Percentiles rank a stretch among this genome's conserved stretches.
phyloP scores from a whole-genome alignment of 2,113 vertebrate species.

The Misgurnus anguillicaudatus region DNA sequence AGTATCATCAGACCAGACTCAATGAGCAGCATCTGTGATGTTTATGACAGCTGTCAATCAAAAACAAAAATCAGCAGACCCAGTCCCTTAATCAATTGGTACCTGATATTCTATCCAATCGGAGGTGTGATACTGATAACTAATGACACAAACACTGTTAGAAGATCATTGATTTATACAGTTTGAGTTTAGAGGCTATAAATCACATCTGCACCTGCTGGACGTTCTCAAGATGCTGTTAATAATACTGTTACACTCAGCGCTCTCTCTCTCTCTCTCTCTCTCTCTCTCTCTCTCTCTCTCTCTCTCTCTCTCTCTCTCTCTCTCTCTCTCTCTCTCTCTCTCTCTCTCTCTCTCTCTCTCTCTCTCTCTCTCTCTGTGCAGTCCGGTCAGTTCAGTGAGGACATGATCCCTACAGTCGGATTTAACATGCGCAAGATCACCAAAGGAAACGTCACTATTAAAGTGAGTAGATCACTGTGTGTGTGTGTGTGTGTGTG shows the following conservation, averaged over 20 bases:
- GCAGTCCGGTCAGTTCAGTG: constrained; percentile 90
- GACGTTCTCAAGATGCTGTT: background rate
- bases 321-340: constrained; percentile 1
- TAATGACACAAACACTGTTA: background rate
- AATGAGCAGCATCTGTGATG: background rate
- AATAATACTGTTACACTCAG: too few species aligned
- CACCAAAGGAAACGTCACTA: constrained; percentile 89
- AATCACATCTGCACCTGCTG: background rate
- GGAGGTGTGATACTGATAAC: too few species aligned
- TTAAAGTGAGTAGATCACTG: constrained; percentile 54
- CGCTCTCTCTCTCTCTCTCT: too few species aligned
- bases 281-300: too few species aligned
- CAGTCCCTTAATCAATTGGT: background rate
- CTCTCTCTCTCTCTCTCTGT: constrained; percentile 10
- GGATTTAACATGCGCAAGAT: constrained; percentile 95
- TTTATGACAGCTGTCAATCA: constrained; percentile 21
- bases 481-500: background rate
- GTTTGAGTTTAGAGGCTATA: background rate
- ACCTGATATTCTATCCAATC: background rate
- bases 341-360: background rate
- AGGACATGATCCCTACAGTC: constrained; percentile 90
- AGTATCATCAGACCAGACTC: too few species aligned
- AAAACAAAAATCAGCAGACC: background rate
- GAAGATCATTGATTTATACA: background rate
- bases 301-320: background rate